These are phyloP conservation scores for Pangasius mekongensis DNA, from an alignment of 2,797 vertebrate genomes.

Conservation along the genomic window DNA sequence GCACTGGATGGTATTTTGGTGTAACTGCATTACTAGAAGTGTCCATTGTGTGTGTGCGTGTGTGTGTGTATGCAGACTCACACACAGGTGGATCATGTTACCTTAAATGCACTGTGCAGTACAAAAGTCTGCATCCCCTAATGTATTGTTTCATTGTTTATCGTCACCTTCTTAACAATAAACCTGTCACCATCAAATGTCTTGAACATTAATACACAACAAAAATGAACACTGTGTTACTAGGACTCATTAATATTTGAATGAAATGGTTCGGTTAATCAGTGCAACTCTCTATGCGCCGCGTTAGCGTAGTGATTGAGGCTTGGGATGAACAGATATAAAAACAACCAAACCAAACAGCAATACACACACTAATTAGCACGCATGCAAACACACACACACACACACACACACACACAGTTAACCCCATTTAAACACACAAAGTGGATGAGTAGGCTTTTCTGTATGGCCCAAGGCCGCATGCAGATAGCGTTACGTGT, in stretches of 20 bases:
- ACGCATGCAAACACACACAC: background rate
- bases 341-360: background rate
- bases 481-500: slow-evolving; percentile 24
- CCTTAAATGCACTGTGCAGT: too few species aligned
- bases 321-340: background rate
- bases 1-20: background rate
- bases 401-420: slow-evolving; percentile 12
- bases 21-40: background rate
- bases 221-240: background rate
- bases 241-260: background rate
- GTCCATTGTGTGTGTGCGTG: too few species aligned
- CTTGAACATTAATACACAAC: background rate
- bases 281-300: background rate
- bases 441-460: slow-evolving; percentile 32
- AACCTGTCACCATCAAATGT: background rate
- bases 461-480: slow-evolving; percentile 33
- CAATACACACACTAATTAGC: background rate
- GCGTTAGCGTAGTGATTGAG: background rate
- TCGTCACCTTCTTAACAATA: background rate
- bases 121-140: background rate
- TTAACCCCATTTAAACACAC: slow-evolving; percentile 32
- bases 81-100: too few species aligned
- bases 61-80: too few species aligned
- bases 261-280: background rate
- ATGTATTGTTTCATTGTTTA: background rate